Conservation (phyloP, 2,888 invertebrate species). For the Drosophila meridionalis region DNA sequence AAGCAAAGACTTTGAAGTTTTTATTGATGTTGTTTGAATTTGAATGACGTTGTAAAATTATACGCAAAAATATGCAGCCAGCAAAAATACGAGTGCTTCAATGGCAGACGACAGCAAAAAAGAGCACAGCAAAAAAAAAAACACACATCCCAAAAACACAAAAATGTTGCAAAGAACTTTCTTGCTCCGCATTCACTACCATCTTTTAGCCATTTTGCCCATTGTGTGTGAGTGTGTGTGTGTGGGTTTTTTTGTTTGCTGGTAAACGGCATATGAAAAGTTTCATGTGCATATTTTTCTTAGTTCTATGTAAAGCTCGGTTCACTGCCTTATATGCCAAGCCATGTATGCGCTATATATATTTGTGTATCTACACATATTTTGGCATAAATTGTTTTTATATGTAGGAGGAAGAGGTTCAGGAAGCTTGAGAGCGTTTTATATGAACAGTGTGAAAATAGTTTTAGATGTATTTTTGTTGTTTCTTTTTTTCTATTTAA, state of each 20-base stretch:
- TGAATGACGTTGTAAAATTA: conserved; percentile 79
- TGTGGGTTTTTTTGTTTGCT: conserved; percentile 31
- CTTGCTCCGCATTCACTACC: conserved; percentile 34
- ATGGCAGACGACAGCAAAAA: conserved; percentile 11
- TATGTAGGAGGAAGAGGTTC: background rate
- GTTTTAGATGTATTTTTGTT: conserved; percentile 15
- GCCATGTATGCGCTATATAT: conserved; percentile 6
- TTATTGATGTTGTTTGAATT: conserved; percentile 78
- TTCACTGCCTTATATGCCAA: conserved; percentile 13
- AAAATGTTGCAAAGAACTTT: conserved; percentile 32
- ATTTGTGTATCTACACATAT: conserved; percentile 16
- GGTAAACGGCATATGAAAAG: conserved; percentile 62
- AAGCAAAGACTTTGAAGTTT: conserved; percentile 67
- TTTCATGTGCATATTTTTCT: conserved; percentile 64
- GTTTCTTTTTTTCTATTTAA: background rate
- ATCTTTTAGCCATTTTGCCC: conserved; percentile 39
- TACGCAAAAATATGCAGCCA: conserved; percentile 67
- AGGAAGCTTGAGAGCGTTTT: conserved; percentile 9
- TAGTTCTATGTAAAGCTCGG: conserved; percentile 24
- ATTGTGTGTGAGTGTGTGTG: conserved; percentile 7
- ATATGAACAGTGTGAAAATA: conserved; percentile 27
- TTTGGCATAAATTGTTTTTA: conserved; percentile 33
- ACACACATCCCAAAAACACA: conserved; percentile 23
- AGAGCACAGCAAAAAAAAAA: background rate
- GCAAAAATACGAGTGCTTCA: conserved; percentile 23